A percentile compares a stretch with the other conserved stretches of the same genome.
Conservation (phyloP, 2,113 vertebrate genomes). For the Neodontobutis hainanensis region DNA sequence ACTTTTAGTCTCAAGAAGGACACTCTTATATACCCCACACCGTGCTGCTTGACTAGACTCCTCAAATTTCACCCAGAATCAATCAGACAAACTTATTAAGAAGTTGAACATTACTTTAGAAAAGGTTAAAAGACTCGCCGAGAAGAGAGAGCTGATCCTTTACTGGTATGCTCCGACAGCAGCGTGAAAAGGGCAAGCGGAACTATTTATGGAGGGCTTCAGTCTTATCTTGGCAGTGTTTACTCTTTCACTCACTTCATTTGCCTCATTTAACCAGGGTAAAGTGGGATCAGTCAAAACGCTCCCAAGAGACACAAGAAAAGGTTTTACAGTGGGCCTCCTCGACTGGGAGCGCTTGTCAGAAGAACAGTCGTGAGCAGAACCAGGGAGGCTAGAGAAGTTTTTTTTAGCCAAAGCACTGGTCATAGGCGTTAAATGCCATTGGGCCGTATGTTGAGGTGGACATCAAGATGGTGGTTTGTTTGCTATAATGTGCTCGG, state of each 20-base stretch:
- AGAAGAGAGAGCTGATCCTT: neutral
- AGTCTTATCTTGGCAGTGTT: constrained; percentile 29
- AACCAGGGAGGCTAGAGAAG: neutral
- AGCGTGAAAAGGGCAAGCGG: constrained; percentile 2
- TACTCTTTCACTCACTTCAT: constrained; percentile 18
- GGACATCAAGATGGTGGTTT: no score
- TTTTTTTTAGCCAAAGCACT: no score
- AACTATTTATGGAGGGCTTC: constrained; percentile 34
- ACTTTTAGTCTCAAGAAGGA: neutral
- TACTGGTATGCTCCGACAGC: neutral
- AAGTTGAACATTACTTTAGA: constrained; percentile 7
- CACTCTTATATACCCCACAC: constrained; percentile 5
- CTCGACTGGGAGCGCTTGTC: neutral
- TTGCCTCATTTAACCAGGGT: constrained; percentile 12
- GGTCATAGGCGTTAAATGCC: no score
- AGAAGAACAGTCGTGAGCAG: neutral
- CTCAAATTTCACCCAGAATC: constrained; percentile 29
- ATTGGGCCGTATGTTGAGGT: no score
- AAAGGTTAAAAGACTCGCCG: constrained; percentile 7
- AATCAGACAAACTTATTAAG: constrained; percentile 34
- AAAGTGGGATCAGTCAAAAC: constrained; percentile 24
- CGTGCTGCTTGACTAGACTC: constrained; percentile 1
- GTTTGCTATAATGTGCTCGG: no score
- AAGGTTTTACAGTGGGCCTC: neutral
- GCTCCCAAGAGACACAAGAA: neutral